Evolutionary conservation across 2,113 vertebrate genomes (phyloP).

Genomic region (Sylvilagus bachmani): DNA sequence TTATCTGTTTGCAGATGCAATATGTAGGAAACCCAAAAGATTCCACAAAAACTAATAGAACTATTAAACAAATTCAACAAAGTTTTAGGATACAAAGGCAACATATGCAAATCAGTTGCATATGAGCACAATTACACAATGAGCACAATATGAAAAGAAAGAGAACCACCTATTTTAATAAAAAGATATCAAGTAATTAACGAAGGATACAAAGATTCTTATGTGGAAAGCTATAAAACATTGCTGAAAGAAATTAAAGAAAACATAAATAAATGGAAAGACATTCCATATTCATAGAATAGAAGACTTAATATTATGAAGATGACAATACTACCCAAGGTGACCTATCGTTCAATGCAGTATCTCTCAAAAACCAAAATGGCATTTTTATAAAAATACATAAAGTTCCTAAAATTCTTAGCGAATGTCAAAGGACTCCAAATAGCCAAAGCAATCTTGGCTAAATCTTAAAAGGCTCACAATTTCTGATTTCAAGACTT

Average conservation of each 20-base stretch:
- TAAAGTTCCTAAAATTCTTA: not conserved
- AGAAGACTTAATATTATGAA: not conserved
- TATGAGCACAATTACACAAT: constrained; percentile 6
- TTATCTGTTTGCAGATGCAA: constrained; percentile 17
- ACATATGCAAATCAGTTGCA: not conserved
- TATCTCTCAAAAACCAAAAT: not conserved
- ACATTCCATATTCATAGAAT: not conserved
- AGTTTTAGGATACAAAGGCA: not conserved
- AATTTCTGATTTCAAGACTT: constrained; percentile 29
- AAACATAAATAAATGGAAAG: constrained; percentile 47
- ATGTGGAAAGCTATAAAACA: not conserved
- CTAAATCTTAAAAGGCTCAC: not conserved
- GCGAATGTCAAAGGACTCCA: too few relatives aligned
- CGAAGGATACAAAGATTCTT: not conserved
- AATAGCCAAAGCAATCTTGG: not conserved
- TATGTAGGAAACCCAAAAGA: not conserved
- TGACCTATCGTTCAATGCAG: not conserved
- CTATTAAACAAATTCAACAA: constrained; percentile 31
- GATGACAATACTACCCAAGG: not conserved
- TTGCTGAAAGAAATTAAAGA: constrained; percentile 18
- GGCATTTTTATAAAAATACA: not conserved
- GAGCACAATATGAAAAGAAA: constrained; percentile 6
- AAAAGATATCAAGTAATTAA: constrained; percentile 40
- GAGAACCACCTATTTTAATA: constrained; percentile 49
- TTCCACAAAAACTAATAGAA: constrained; percentile 12